These are phyloP conservation scores for Latrodectus hesperus DNA, from an alignment of 2,888 invertebrate species.

Conservation along the genomic window DNA sequence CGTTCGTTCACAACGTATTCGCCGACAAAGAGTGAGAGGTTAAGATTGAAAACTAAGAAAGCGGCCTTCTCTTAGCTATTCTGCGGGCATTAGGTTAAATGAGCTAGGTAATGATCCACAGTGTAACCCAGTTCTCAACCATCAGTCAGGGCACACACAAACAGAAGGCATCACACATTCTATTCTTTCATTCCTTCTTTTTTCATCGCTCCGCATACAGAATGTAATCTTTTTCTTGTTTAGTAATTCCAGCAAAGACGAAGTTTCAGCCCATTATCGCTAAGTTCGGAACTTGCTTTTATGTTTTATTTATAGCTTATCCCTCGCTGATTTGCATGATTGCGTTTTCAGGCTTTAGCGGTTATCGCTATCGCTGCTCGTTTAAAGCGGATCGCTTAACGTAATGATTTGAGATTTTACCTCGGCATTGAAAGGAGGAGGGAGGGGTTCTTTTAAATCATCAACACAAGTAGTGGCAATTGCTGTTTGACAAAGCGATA, in stretches of 20 bases:
- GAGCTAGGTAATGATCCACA: conserved; percentile 51
- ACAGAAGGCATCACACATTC: conserved; percentile 54
- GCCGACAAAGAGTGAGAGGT: conserved; percentile 29
- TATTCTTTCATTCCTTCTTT: conserved; percentile 13
- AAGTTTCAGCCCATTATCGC: conserved; percentile 51
- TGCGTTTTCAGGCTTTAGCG: conserved; percentile 61
- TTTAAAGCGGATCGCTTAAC: conserved; percentile 46
- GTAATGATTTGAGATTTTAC: conserved; percentile 55
- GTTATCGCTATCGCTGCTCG: conserved; percentile 46
- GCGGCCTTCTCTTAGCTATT: conserved; percentile 32
- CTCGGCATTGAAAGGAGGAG: conserved; percentile 1
- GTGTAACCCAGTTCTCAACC: conserved; percentile 43
- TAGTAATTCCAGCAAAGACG: conserved; percentile 31
- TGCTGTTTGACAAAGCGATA: not conserved
- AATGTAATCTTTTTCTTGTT: conserved; percentile 27
- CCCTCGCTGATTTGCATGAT: conserved; percentile 58
- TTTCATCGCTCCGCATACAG: not conserved
- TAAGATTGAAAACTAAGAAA: conserved; percentile 31
- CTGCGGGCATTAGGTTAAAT: conserved; percentile 60
- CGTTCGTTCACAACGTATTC: conserved; percentile 20
- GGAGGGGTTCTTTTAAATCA: not conserved
- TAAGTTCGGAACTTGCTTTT: conserved; percentile 42
- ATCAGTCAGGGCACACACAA: conserved; percentile 48
- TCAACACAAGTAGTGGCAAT: not conserved
- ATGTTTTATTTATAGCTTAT: conserved; percentile 66